Evolutionary conservation across 2,888 invertebrate species (phyloP).

Genomic region (Poecilobothrus nobilitatus): DNA sequence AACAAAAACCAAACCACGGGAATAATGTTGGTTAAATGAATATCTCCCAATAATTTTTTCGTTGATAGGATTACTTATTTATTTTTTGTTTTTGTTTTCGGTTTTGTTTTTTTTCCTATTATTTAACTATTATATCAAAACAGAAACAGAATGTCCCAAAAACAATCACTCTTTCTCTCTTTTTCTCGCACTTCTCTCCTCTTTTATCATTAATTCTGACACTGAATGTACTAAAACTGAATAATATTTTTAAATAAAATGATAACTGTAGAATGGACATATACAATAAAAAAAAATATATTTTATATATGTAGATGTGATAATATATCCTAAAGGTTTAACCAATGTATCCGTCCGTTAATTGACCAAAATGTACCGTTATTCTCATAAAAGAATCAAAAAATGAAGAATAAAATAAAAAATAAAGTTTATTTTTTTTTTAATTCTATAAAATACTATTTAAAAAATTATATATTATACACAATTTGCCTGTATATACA

Average conservation of each 20-base stretch:
- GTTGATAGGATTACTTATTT: background rate
- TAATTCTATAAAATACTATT: no score
- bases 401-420: no score
- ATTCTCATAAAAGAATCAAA: background rate
- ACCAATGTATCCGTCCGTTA: conserved; percentile 1
- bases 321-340: background rate
- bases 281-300: no score
- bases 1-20: background rate
- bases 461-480: no score
- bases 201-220: no score
- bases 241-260: background rate
- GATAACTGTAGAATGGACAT: background rate
- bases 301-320: background rate
- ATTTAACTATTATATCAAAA: conserved; percentile 1
- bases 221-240: no score
- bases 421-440: no score
- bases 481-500: no score
- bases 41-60: background rate
- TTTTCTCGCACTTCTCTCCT: no score
- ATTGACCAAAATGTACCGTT: conserved; percentile 1
- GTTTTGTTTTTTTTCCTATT: background rate
- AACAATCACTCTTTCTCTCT: background rate
- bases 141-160: background rate
- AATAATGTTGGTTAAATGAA: conserved; percentile 1
- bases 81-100: background rate